phyloP scores from a whole-genome alignment of 2,797 vertebrate genomes.

The Cottoperca gobio region DNA sequence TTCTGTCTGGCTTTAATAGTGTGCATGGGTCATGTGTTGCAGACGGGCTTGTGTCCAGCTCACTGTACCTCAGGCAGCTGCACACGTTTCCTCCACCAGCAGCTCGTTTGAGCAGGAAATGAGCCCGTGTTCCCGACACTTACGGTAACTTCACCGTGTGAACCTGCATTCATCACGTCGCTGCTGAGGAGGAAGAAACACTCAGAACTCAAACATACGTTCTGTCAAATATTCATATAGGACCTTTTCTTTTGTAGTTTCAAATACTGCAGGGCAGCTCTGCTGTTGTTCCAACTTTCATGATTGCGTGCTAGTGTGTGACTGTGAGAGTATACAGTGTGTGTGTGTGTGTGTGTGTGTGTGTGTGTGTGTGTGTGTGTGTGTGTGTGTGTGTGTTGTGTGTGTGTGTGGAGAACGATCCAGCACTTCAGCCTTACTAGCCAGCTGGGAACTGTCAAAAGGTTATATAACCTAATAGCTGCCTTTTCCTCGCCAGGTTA shows the following conservation, averaged over 20 bases:
- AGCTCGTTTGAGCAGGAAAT: slow-evolving; percentile 15
- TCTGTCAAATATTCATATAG: neutral
- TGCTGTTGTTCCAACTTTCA: neutral
- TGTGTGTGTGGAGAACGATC: slow-evolving; percentile 29
- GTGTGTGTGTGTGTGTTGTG: slow-evolving; percentile 8
- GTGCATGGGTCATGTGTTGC: neutral
- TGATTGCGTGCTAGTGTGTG: neutral
- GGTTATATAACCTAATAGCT: slow-evolving; percentile 74
- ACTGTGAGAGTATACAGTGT: neutral
- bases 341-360: neutral
- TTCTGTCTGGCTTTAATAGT: too few species aligned
- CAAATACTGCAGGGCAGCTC: neutral
- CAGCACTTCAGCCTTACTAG: slow-evolving; percentile 48
- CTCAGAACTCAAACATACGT: too few species aligned
- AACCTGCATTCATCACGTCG: neutral
- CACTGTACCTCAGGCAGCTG: slow-evolving; percentile 3
- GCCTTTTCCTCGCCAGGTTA: slow-evolving; percentile 42
- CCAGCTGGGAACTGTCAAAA: slow-evolving; percentile 75
- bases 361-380: slow-evolving; percentile 13
- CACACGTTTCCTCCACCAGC: neutral
- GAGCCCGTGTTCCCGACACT: neutral
- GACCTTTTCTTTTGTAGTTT: neutral
- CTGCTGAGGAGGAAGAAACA: too few species aligned
- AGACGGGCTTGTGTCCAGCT: neutral
- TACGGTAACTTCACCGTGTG: neutral